phyloP scores from a whole-genome alignment of 2,888 invertebrate genomes.

The Yponomeuta malinellus region DNA sequence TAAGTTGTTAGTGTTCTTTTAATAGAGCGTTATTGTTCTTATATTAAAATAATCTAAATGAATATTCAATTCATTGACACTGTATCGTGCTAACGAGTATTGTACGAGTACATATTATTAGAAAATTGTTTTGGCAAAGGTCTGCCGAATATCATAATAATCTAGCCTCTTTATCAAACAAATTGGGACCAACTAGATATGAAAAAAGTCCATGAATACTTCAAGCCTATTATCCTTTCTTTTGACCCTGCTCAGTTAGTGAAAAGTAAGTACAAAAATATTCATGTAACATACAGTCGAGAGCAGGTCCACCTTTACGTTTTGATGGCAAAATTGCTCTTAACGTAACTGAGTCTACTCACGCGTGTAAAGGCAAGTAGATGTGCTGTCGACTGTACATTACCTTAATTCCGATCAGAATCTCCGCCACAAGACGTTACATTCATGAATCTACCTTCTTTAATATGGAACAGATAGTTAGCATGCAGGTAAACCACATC shows the following conservation, averaged over 20 bases:
- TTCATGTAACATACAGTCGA: background rate
- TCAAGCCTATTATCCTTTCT: conserved; percentile 4
- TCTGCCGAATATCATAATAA: background rate
- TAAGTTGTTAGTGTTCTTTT: too few relatives aligned
- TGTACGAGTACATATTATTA: background rate
- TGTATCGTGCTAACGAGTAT: background rate
- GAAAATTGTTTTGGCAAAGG: background rate
- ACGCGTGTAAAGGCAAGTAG: too few relatives aligned
- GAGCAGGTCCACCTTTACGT: too few relatives aligned
- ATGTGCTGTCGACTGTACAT: too few relatives aligned
- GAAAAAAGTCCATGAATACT: background rate
- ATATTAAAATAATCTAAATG: background rate
- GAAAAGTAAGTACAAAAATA: background rate
- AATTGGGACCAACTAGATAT: conserved; percentile 5
- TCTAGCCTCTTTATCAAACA: conserved; percentile 1
- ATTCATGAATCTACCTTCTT: too few relatives aligned
- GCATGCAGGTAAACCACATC: conserved; percentile 7
- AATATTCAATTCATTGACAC: background rate
- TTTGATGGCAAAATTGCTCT: too few relatives aligned
- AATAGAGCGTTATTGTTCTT: too few relatives aligned
- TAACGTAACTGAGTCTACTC: too few relatives aligned
- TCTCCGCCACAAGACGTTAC: too few relatives aligned
- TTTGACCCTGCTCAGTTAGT: background rate
- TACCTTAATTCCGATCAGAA: too few relatives aligned
- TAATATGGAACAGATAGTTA: background rate